Evolutionary conservation across 1,140 invertebrate species (phyloP), one percentile per base, ranked within the genome.

Genomic region (Pseudobourletiella spinata): DNA sequence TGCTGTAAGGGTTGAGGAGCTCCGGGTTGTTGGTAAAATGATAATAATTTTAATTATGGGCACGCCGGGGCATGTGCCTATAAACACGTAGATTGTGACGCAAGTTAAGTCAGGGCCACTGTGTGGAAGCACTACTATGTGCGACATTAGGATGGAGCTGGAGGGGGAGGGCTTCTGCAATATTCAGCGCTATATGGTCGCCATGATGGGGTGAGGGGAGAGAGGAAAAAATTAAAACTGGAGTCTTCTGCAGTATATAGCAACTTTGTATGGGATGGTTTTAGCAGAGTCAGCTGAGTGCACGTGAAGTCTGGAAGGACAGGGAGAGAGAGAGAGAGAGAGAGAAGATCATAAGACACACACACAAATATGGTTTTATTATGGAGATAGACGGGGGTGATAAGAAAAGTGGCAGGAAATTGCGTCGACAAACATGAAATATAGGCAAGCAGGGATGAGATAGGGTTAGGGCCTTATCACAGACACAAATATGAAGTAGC

Each of bases 301-400:
- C 16, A 55, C 28, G 20, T 30, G 28, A 52, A 22, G 18, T 15
- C 24, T 25, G 29, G 22, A 52, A 22, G 22, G 24, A 26, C 4
- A 52, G 11, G 20, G 6, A 48, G 6, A 48, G 44, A 48, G 44
- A 6, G 22, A 48, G 18, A 18, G 8, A n/a, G 6, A 16, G 44
- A 48, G 44, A 48, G 18, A 22, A 48, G n/a, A n/a, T 15, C 44
- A 4, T 6, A 52, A 3, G 14, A 20, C 3, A 29, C 15, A 29
- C 50, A 29, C 50, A 52, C 50, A 60, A 52, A 60, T 60, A 60
- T 60, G 59, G 59, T 61, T 55, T 55, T 61, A 61, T 61, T 61
- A 61, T 61, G 59, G 59, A 61, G 59, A 61, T 61, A 61, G 50
- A 55, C 30, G 15, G 2, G n/a, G 1, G 50, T 26, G 59, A 61